Percentiles rank a stretch among this genome's conserved stretches.
phyloP scores from a whole-genome alignment of 2,888 invertebrate genomes.

The Cheilosia variabilis region DNA sequence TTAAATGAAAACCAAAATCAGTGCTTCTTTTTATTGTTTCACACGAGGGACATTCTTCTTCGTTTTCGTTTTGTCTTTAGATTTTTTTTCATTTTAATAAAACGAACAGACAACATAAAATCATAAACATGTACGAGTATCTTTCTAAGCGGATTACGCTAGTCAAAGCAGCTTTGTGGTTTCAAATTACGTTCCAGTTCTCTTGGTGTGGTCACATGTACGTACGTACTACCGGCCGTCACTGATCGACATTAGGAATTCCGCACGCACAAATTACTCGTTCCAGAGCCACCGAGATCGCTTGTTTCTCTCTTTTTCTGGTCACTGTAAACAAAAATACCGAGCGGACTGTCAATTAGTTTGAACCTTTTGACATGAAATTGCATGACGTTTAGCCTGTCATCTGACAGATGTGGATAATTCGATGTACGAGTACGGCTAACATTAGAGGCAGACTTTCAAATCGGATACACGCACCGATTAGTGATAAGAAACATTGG shows the following conservation, averaged over 20 bases:
- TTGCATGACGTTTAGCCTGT: constrained; percentile 24
- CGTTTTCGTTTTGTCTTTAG: background rate
- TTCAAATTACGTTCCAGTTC: constrained; percentile 31
- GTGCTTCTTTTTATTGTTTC: background rate
- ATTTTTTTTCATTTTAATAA: too few relatives aligned
- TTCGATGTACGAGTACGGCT: constrained; percentile 28
- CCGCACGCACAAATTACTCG: background rate
- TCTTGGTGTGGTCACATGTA: background rate
- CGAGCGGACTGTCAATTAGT: constrained; percentile 54
- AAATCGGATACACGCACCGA: constrained; percentile 17
- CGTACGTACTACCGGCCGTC: background rate
- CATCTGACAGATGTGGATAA: constrained; percentile 48
- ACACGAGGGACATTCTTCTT: background rate
- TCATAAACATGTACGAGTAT: background rate
- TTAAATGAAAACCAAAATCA: background rate
- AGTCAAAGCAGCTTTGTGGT: constrained; percentile 24
- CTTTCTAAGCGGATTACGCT: constrained; percentile 28
- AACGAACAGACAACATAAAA: background rate
- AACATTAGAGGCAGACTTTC: constrained; percentile 15
- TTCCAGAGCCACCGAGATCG: background rate
- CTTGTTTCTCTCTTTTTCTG: constrained; percentile 2
- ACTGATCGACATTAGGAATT: constrained; percentile 15
- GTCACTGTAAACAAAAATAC: constrained; percentile 27
- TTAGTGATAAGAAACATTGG: constrained; percentile 25
- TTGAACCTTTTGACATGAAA: constrained; percentile 35